Evolutionary conservation across 1,140 invertebrate genomes (phyloP), one percentile per base, ranked within the genome.

Genomic region (Cydia splendana): DNA sequence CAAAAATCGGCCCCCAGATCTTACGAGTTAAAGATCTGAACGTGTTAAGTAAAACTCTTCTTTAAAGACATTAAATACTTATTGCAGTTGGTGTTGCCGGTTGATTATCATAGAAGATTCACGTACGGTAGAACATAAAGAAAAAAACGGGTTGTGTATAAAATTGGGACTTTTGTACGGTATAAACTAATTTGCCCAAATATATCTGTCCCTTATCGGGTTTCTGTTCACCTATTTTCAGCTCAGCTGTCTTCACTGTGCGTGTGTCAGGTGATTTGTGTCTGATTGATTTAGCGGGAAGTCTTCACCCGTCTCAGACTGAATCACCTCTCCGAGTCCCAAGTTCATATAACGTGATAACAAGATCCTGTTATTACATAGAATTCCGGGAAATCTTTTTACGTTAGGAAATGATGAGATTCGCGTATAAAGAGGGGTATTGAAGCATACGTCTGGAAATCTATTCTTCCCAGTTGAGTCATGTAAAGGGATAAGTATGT

Each of bases 361-460:
- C 15, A 69, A 69, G 30, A 69, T 38, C 30, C 30, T 69, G 34
- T 69, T 24, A 38, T 69, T 38, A 18, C 13, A 38, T 69, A 69
- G 34, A 69, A 15, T 69, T 69, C 30, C 12, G 65, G 5, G 65
- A 38, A 69, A 69, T 69, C 65, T 69, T 69, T 69, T 69, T 69
- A 38, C 15, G 28, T 9, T 9, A 67, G 13, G 13, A 30, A n/a
- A 38, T 30, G 65, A 69, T 12, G 65, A 69, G 65, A 34, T 34
- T 38, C 30, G 3, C 28, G 13, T 42, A 2, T 38, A 34, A 69
- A n/a, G 30, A 69, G 12, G 65, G 65, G 30, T 38, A 69, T 69
- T 18, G 65, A 30, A 34, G 30, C 30, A 69, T 69, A 15, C 7
- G 65, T 34, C 15, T 69, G 28, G 65, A 69, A 34, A 69, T 69